Percentiles rank a stretch among this genome's conserved stretches.
Conservation (phyloP, 2,888 invertebrate genomes). For the Drosophila meridiana region DNA sequence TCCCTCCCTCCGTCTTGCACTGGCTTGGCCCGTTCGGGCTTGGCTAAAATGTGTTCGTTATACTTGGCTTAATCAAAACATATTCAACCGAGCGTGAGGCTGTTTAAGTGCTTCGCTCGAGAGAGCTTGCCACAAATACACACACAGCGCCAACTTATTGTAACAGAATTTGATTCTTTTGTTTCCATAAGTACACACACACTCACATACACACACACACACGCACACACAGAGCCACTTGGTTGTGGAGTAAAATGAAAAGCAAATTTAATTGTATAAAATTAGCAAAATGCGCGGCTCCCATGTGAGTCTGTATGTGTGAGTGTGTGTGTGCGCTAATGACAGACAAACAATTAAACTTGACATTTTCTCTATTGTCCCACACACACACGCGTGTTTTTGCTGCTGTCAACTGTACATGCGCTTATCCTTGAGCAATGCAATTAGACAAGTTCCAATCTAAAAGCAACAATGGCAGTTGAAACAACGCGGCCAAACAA, state of each 20-base stretch:
- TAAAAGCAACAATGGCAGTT: constrained; percentile 29
- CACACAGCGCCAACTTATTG: constrained; percentile 67
- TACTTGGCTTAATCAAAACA: constrained; percentile 79
- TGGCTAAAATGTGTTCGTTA: constrained; percentile 70
- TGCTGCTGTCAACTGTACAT: constrained; percentile 34
- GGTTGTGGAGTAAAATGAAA: constrained; percentile 50
- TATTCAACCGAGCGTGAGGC: constrained; percentile 78
- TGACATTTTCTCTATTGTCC: constrained; percentile 72
- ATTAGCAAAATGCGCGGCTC: constrained; percentile 62
- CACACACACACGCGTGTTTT: constrained; percentile 26
- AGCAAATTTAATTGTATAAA: constrained; percentile 74
- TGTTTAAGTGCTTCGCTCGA: constrained; percentile 78
- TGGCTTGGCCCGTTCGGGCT: constrained; percentile 10
- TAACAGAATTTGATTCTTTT: constrained; percentile 76
- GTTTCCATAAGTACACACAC: constrained; percentile 45
- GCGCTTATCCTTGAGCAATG: constrained; percentile 66
- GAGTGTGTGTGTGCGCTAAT: constrained; percentile 56
- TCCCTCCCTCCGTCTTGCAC: background rate
- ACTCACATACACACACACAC: constrained; percentile 22
- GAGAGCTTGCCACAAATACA: constrained; percentile 74
- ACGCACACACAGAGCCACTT: constrained; percentile 1
- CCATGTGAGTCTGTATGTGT: constrained; percentile 29
- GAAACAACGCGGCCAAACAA: constrained; percentile 20
- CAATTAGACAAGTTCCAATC: constrained; percentile 63
- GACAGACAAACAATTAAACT: constrained; percentile 77